Percentiles rank a stretch among this genome's conserved stretches.
These are phyloP conservation scores for Halocynthia roretzi DNA, from an alignment of 23 tunicate genomes.

Conservation along the genomic window DNA sequence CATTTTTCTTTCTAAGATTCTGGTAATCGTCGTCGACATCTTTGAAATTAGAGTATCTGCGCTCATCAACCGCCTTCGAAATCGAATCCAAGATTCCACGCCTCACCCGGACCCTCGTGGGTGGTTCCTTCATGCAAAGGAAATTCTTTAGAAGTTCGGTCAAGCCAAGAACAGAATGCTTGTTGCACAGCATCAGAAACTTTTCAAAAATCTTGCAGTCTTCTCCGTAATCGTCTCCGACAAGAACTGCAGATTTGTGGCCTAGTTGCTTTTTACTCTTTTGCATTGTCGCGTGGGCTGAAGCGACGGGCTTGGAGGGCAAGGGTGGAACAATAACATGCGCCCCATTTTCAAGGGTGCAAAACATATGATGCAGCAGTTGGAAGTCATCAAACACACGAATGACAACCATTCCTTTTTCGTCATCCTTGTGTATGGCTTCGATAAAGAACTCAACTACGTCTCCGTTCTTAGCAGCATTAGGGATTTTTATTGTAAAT, in stretches of 20 bases:
- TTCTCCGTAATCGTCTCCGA: slow-evolving; percentile 46
- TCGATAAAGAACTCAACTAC: slow-evolving; percentile 53
- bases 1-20: slow-evolving; percentile 25
- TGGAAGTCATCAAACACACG: slow-evolving; percentile 62
- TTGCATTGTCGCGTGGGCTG: slow-evolving; percentile 47
- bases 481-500: slow-evolving; percentile 37
- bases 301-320: slow-evolving; percentile 33
- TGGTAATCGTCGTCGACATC: slow-evolving; percentile 38
- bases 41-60: slow-evolving; percentile 23
- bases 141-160: slow-evolving; percentile 42
- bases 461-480: slow-evolving; percentile 66
- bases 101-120: slow-evolving; percentile 39
- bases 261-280: slow-evolving; percentile 52
- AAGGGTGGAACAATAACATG: slow-evolving; percentile 61
- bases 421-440: slow-evolving; percentile 37
- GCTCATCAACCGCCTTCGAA: slow-evolving; percentile 49
- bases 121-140: slow-evolving; percentile 51
- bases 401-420: slow-evolving; percentile 35
- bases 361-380: slow-evolving; percentile 49
- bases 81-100: slow-evolving; percentile 30
- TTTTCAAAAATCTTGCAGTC: slow-evolving; percentile 37
- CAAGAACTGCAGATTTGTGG: slow-evolving; percentile 24
- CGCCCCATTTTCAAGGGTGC: slow-evolving; percentile 40
- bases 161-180: slow-evolving; percentile 52
- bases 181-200: slow-evolving; percentile 36